Percentiles rank a stretch among this genome's conserved stretches.
phyloP scores from a whole-genome alignment of 2,888 invertebrate genomes.

The Zelleria hepariella region DNA sequence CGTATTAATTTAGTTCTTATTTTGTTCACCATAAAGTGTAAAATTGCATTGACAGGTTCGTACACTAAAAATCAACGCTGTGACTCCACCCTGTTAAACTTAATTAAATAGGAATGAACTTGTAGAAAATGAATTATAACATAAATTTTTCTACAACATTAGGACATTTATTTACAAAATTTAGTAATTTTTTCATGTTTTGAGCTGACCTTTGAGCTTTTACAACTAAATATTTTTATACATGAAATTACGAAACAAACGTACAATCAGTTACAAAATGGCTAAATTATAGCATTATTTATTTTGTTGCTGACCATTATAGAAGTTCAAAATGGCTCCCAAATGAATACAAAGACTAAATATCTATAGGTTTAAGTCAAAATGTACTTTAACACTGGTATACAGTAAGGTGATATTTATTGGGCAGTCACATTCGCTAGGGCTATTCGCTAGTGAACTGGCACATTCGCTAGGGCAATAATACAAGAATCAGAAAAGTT shows the following conservation, averaged over 20 bases:
- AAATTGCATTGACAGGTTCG: neutral
- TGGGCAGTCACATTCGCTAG: neutral
- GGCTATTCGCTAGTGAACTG: too few species aligned
- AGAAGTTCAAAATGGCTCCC: conserved; percentile 7
- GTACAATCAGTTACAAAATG: neutral
- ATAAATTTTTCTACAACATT: conserved; percentile 26
- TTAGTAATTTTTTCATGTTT: conserved; percentile 31
- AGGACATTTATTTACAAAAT: conserved; percentile 46
- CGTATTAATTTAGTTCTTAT: neutral
- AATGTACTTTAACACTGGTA: neutral
- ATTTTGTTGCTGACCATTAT: neutral
- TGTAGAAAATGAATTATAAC: conserved; percentile 25
- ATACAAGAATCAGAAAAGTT: too few species aligned
- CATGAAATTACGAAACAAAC: neutral
- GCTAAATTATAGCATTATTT: conserved; percentile 13
- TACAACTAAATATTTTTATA: conserved; percentile 39
- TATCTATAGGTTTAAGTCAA: neutral
- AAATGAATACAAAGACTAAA: conserved; percentile 9
- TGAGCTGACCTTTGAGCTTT: conserved; percentile 69
- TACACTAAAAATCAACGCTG: neutral
- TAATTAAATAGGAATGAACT: conserved; percentile 51
- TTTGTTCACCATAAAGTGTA: neutral
- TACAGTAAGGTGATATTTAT: neutral
- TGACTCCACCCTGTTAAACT: conserved; percentile 25
- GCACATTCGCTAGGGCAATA: too few species aligned